Base-by-base conservation (phyloP, 2,888 invertebrate genomes). In the Tupiocoris notatus region DNA sequence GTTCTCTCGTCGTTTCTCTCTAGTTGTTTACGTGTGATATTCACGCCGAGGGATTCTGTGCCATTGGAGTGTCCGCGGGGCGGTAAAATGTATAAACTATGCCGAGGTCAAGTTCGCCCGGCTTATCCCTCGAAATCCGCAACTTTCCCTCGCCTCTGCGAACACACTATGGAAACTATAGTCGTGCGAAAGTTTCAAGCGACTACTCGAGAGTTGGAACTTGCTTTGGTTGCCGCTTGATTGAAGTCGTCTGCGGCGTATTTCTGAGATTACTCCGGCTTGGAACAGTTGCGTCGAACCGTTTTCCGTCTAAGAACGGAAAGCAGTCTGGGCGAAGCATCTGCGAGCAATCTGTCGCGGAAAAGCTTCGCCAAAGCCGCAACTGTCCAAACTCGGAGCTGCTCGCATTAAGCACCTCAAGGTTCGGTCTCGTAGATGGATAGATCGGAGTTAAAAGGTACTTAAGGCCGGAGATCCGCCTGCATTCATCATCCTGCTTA, bases 331-430 rank as follows among this genome's bases (percentile, higher is more conserved):
- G 12, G 39, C 39, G 12, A n/a, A n/a, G n/a, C 39, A 64, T 24
- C 64, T 21, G 24, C 64, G 24, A 23, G 64, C 64, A n/a, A 64
- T 64, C 64, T 24, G 64, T 64, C 64, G n/a, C 24, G 1, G 9
- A 25, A 25, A 24, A 64, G 64, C 64, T 64, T 16, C 64, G 39
- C 39, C 18, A 39, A 25, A 39, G 54, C 65, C 65, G 39, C 65
- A 65, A 39, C 65, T 65, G 65, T 65, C 65, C 65, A 39, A 39
- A 65, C 65, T 65, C 65, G 0, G 9, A 7, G 1, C 25, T 64
- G 23, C 25, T 22, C 17, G 24, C 64, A 64, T 64, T 64, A 64
- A 64, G 24, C 64, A 64, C 64, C 39, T 39, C 12, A 39, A 39
- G 39, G 39, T 39, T 39, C 39, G 39, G 39, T 12, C 12, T 3